A percentile compares a stretch with the other conserved stretches of the same genome.
These are phyloP conservation scores for Heliconius cydno DNA, from an alignment of 2,888 invertebrate species.

Conservation along the genomic window DNA sequence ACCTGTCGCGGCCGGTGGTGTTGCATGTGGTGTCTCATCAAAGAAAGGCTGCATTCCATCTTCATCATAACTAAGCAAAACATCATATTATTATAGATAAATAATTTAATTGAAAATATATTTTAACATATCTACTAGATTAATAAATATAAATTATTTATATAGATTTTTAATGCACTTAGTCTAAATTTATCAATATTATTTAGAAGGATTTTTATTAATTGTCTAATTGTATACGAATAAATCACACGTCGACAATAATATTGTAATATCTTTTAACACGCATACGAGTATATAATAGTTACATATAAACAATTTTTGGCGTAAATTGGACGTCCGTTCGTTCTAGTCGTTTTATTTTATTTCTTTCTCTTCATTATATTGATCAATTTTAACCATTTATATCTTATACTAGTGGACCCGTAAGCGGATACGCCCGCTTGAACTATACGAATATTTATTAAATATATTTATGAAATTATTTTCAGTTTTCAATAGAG, in stretches of 20 bases:
- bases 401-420: no score
- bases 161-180: neutral
- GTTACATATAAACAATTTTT: neutral
- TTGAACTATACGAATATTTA: no score
- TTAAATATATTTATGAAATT: no score
- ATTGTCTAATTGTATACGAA: neutral
- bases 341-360: no score
- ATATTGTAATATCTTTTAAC: neutral
- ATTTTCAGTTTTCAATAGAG: no score
- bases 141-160: neutral
- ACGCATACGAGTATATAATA: neutral
- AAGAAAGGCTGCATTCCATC: constrained; percentile 81
- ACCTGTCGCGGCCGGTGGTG: constrained; percentile 76
- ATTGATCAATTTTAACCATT: no score
- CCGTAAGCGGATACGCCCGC: no score
- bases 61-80: constrained; percentile 71
- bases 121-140: neutral
- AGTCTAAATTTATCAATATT: neutral
- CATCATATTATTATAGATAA: neutral
- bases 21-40: constrained; percentile 79
- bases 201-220: neutral
- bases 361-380: no score
- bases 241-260: neutral
- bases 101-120: no score
- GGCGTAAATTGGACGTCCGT: neutral